Conservation (phyloP, 2,797 vertebrate genomes). For the Cheirogaleus major region DNA sequence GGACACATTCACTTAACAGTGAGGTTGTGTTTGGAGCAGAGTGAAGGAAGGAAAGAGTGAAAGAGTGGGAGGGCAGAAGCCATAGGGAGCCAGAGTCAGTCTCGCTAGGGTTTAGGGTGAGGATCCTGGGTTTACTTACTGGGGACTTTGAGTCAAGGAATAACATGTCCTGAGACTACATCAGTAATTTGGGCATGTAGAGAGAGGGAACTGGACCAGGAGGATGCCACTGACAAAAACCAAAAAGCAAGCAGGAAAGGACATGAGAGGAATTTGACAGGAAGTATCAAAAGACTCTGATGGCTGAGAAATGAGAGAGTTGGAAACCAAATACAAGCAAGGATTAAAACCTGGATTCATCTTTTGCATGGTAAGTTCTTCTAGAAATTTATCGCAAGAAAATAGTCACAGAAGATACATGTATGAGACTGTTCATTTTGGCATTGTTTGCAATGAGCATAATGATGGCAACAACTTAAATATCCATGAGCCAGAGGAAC, state of each 20-base stretch:
- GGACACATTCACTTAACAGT: not conserved
- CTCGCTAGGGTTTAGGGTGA: not conserved
- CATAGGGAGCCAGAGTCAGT: not conserved
- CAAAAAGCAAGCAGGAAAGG: not conserved
- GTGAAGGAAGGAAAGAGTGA: not conserved
- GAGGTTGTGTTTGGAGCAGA: not conserved
- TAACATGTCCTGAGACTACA: not conserved
- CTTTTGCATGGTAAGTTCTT: not conserved
- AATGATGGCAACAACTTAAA: not conserved
- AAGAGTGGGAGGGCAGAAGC: not conserved
- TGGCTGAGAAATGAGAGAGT: not conserved
- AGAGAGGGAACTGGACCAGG: not conserved
- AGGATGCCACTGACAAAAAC: not conserved
- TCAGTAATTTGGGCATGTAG: not conserved
- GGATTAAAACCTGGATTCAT: not conserved
- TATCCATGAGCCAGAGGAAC: not conserved
- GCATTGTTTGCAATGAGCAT: not conserved
- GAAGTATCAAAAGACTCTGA: not conserved
- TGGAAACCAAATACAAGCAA: not conserved
- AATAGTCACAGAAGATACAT: not conserved
- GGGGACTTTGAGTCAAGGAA: not conserved
- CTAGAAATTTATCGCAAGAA: not conserved
- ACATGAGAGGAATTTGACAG: not conserved
- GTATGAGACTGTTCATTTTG: not conserved
- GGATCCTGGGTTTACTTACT: not conserved